Evolutionary conservation across 2,888 invertebrate genomes (phyloP).

Genomic region (Spatulosminthurus flaviceps): DNA sequence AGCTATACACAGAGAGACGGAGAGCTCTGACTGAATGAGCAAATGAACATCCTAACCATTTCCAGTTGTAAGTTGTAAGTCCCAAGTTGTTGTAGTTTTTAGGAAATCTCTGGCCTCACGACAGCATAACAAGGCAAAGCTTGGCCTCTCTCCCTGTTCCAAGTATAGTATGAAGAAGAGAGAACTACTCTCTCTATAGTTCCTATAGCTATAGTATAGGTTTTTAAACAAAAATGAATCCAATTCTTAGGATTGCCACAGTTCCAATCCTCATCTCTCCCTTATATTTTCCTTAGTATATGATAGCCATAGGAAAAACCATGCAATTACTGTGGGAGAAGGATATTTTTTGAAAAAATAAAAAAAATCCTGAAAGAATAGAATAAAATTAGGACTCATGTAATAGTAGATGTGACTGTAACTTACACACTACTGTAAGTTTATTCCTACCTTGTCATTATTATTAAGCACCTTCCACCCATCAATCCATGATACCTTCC

Average conservation of each 20-base stretch:
- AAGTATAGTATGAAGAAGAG: neutral
- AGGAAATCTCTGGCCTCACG: neutral
- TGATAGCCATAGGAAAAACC: neutral
- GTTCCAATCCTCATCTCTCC: neutral
- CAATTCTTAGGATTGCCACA: constrained; percentile 1
- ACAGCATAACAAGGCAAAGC: too few species aligned
- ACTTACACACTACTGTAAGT: too few species aligned
- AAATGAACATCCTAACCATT: neutral
- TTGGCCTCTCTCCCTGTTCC: neutral
- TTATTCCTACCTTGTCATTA: too few species aligned
- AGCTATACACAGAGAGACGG: too few species aligned
- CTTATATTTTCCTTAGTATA: constrained; percentile 12
- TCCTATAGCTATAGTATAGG: neutral
- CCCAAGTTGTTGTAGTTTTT: neutral
- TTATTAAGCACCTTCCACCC: too few species aligned
- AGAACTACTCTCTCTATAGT: neutral
- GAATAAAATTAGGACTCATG: constrained; percentile 13
- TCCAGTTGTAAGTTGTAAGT: constrained; percentile 6
- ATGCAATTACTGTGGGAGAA: constrained; percentile 19
- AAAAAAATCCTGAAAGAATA: neutral
- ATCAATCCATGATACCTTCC: too few species aligned
- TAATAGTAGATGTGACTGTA: neutral
- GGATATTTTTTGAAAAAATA: neutral
- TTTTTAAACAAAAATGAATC: neutral
- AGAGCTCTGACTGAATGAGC: constrained; percentile 1